Conservation (phyloP, 2,797 vertebrate genomes). For the Phrynocephalus guinanensis region DNA sequence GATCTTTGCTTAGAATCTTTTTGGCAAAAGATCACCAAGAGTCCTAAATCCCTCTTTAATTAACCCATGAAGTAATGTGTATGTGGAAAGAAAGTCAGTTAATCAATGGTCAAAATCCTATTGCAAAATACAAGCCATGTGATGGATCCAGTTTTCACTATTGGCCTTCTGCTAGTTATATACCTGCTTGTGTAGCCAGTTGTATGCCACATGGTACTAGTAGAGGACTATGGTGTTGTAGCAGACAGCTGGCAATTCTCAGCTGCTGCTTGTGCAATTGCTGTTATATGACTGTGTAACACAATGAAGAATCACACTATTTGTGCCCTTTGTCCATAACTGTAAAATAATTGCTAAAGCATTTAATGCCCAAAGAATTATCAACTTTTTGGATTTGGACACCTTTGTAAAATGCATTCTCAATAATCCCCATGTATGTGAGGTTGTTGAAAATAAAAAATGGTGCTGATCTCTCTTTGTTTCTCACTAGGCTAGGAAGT, state of each 20-base stretch:
- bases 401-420: not conserved
- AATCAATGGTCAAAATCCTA: not conserved
- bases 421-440: not conserved
- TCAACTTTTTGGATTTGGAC: not conserved
- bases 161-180: too few relatives aligned
- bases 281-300: too few relatives aligned
- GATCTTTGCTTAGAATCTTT: not conserved
- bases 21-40: not conserved
- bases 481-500: slow-evolving; percentile 89
- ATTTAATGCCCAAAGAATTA: not conserved
- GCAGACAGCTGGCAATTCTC: too few relatives aligned
- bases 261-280: too few relatives aligned
- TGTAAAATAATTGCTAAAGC: not conserved
- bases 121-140: too few relatives aligned
- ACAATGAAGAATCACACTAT: too few relatives aligned
- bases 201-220: too few relatives aligned
- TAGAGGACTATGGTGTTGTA: too few relatives aligned
- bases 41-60: not conserved
- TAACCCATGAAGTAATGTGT: not conserved
- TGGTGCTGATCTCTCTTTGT: not conserved
- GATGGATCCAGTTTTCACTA: too few relatives aligned
- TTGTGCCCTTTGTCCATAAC: not conserved
- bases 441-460: not conserved
- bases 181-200: too few relatives aligned
- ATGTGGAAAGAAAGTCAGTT: not conserved